Conservation (phyloP, 2,888 invertebrate species). For the Exephanes ischioxanthus region DNA sequence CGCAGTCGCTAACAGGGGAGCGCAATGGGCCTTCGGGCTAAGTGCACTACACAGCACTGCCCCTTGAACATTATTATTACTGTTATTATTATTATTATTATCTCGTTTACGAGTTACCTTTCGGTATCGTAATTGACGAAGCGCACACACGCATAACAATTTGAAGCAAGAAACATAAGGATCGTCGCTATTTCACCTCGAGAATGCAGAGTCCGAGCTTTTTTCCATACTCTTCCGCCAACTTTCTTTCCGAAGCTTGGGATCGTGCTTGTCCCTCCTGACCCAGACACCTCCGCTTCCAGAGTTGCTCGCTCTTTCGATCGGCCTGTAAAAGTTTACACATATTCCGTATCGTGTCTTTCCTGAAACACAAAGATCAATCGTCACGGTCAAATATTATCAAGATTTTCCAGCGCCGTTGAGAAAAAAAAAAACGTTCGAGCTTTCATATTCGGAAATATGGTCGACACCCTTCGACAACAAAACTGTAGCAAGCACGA, state of each 20-base stretch:
- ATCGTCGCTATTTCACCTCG: constrained; percentile 89
- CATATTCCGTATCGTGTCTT: constrained; percentile 98
- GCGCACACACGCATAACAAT: not conserved
- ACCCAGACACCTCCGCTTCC: constrained; percentile 80
- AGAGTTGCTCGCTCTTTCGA: constrained; percentile 88
- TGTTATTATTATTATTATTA: no score
- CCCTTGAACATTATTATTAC: no score
- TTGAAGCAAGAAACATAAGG: not conserved
- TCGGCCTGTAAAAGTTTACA: constrained; percentile 98
- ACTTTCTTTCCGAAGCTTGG: constrained; percentile 92
- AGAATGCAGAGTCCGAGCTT: constrained; percentile 96
- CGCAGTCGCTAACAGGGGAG: no score
- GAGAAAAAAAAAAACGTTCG: not conserved
- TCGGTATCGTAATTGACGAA: not conserved
- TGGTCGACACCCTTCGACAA: not conserved
- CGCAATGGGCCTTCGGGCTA: no score
- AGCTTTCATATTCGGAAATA: not conserved
- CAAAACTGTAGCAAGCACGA: not conserved
- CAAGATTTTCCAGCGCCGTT: not conserved
- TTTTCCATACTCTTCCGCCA: constrained; percentile 97
- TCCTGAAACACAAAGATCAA: constrained; percentile 84
- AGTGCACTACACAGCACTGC: no score
- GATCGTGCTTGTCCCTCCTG: constrained; percentile 86
- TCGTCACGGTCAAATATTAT: not conserved
- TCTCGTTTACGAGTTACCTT: not conserved